phyloP scores from a whole-genome alignment of 2,797 vertebrate genomes.

The Alcedo atthis region DNA sequence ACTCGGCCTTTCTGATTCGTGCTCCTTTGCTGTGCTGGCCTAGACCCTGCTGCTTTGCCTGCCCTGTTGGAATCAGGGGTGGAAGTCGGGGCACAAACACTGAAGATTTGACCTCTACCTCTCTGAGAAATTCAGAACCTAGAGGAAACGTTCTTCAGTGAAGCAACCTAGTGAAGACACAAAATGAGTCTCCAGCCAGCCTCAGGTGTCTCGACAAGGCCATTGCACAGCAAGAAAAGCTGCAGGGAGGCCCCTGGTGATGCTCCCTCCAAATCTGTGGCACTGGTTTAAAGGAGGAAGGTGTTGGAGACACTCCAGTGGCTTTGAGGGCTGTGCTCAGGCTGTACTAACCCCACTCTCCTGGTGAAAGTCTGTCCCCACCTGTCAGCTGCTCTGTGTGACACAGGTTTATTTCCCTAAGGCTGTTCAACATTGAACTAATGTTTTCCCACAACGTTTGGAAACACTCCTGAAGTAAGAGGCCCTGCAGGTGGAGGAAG shows the following conservation, averaged over 20 bases:
- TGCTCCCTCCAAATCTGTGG: neutral
- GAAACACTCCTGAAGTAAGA: neutral
- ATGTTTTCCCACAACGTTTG: neutral
- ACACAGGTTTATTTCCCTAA: neutral
- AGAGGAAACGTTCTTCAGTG: fast-evolving
- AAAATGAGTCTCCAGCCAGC: neutral
- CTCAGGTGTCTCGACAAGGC: neutral
- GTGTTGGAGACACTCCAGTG: neutral
- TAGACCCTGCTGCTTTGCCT: neutral
- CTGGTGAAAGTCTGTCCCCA: neutral
- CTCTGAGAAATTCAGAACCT: neutral
- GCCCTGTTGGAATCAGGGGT: neutral
- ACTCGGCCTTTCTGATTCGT: neutral
- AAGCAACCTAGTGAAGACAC: neutral
- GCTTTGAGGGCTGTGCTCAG: neutral
- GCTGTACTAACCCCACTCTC: neutral
- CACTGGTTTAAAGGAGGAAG: neutral
- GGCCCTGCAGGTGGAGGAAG: neutral
- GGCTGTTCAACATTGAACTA: neutral
- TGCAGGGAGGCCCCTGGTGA: neutral
- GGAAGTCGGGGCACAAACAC: neutral
- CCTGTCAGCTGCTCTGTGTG: neutral
- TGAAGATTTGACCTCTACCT: neutral
- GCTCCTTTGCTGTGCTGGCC: neutral
- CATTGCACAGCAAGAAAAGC: neutral